These are phyloP conservation scores for Rhabdornis inornatus DNA, from an alignment of 2,113 vertebrate genomes.

Conservation along the genomic window DNA sequence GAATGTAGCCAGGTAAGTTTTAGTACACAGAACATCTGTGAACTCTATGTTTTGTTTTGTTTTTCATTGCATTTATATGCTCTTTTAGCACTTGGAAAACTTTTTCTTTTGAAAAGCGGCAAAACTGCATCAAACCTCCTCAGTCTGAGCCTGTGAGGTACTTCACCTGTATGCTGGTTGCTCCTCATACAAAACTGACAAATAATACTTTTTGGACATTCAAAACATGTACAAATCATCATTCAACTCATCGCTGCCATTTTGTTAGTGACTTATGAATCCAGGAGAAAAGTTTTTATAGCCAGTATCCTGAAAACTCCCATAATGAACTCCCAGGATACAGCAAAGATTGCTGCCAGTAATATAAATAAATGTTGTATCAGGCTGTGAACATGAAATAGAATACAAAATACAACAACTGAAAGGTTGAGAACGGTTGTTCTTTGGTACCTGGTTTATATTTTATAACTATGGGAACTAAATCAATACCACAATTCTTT, in stretches of 20 bases:
- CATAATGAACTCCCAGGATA: slow-evolving; percentile 24
- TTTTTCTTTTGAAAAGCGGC: neutral
- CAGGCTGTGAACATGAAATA: slow-evolving; percentile 6
- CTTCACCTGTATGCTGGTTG: neutral
- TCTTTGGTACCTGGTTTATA: slow-evolving; percentile 9
- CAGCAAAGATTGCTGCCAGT: neutral
- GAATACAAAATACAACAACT: slow-evolving; percentile 4
- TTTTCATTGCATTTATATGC: neutral
- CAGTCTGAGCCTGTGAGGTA: neutral
- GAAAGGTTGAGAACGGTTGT: neutral
- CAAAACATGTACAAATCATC: neutral
- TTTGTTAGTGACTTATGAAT: slow-evolving; percentile 12
- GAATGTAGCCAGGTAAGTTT: neutral
- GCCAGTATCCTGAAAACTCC: neutral
- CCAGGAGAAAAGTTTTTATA: neutral
- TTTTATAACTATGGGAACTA: slow-evolving; percentile 12
- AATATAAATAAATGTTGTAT: slow-evolving; percentile 4
- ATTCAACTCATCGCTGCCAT: neutral
- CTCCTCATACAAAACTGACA: neutral
- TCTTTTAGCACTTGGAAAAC: neutral
- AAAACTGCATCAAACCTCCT: neutral
- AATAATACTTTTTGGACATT: neutral
- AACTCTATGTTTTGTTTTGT: neutral
- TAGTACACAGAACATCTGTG: neutral
- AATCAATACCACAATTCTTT: slow-evolving; percentile 41